Evolutionary conservation across 64 coral and sea anemone species (phyloP).

Genomic region (Montipora foliosa): DNA sequence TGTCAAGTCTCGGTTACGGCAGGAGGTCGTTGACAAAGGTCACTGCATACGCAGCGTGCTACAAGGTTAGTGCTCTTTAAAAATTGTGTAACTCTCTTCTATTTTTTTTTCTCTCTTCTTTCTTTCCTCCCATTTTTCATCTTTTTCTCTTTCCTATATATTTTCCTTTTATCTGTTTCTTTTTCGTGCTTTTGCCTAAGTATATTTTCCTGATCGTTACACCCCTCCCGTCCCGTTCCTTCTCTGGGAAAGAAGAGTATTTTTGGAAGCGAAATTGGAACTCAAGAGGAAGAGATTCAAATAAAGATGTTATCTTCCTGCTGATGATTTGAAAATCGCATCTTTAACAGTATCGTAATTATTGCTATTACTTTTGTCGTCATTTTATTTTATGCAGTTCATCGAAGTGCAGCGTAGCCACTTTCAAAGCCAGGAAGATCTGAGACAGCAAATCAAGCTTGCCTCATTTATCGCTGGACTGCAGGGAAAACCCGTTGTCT

Average conservation of each 20-base stretch:
- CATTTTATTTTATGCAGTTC: slow-evolving; percentile 49
- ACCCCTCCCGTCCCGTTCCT: too few species aligned
- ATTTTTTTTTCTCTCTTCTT: background rate
- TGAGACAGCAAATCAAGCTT: slow-evolving; percentile 90
- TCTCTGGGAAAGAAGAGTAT: too few species aligned
- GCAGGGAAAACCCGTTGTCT: slow-evolving; percentile 85
- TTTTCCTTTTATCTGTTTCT: too few species aligned
- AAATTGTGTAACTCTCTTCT: background rate
- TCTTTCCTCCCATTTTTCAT: background rate
- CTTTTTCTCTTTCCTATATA: background rate
- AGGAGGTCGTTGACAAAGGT: slow-evolving; percentile 80
- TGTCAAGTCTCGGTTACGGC: slow-evolving; percentile 88
- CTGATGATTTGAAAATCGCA: background rate
- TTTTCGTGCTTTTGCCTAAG: background rate
- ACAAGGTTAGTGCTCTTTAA: slow-evolving; percentile 56
- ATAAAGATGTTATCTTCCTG: too few species aligned
- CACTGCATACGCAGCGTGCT: slow-evolving; percentile 79
- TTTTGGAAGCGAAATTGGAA: too few species aligned
- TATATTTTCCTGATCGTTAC: background rate
- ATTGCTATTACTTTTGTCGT: too few species aligned
- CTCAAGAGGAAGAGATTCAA: too few species aligned
- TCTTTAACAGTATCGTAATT: too few species aligned
- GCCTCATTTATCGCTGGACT: slow-evolving; percentile 87
- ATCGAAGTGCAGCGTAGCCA: slow-evolving; percentile 65
- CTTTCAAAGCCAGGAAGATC: slow-evolving; percentile 67